phyloP scores from a whole-genome alignment of 1,140 invertebrate genomes.

The Atta cephalotes region DNA sequence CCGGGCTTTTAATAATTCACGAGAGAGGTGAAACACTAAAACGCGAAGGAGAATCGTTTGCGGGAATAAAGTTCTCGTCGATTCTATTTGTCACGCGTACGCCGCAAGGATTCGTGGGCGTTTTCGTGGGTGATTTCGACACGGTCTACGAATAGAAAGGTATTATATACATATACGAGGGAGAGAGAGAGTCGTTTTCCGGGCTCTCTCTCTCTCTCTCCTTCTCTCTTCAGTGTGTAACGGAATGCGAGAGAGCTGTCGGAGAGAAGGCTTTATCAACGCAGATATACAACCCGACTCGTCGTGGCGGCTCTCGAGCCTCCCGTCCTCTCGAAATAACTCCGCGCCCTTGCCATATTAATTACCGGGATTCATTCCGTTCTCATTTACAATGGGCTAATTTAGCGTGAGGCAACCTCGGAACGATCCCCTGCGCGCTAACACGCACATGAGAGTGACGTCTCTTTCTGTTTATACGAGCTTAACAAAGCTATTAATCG shows the following conservation, averaged over 20 bases:
- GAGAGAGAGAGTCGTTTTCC: constrained; percentile 15
- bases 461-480: constrained; percentile 63
- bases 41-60: constrained; percentile 58
- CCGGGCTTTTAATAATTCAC: constrained; percentile 52
- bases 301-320: constrained; percentile 7
- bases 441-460: constrained; percentile 24
- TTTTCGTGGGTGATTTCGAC: constrained; percentile 66
- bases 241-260: constrained; percentile 49
- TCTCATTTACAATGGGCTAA: constrained; percentile 80
- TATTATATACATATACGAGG: not conserved
- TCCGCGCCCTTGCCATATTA: constrained; percentile 80
- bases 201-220: not conserved
- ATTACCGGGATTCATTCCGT: constrained; percentile 80
- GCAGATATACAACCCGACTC: constrained; percentile 37
- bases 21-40: constrained; percentile 10
- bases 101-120: constrained; percentile 60
- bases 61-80: constrained; percentile 69
- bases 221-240: not conserved
- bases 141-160: constrained; percentile 75
- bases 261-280: constrained; percentile 64
- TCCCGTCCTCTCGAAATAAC: constrained; percentile 77
- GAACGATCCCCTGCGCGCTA: constrained; percentile 19
- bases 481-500: constrained; percentile 74
- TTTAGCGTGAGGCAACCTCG: constrained; percentile 72
- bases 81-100: constrained; percentile 68